Evolutionary conservation across 2,113 vertebrate genomes (phyloP), one percentile per base, ranked within the genome.

Genomic region (Zosterops japonicus): DNA sequence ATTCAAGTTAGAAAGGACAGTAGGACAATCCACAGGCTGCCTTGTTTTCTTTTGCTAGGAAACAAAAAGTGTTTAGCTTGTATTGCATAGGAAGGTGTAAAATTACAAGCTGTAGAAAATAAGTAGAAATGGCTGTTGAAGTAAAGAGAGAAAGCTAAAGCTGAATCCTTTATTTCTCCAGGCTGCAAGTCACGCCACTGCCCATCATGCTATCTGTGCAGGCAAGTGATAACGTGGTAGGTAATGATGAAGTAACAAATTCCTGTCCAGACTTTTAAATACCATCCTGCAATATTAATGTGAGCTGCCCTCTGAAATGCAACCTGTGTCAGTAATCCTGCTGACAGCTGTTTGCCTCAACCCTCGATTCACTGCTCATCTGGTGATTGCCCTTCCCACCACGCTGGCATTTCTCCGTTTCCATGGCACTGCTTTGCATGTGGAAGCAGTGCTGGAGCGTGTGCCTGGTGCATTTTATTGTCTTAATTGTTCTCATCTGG

Each of bases 341-440:
- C 96, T 96, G 97, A 91, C 96, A 97, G 96, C 95, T 93, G 85
- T 89, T 94, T 91, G 91, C 95, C 81, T 91, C 90, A 75, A 90
- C 80, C 87, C 93, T 92, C 86, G 56, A 93, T 87, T 96, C 93
- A 42, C 84, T 63, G 94, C 75, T 95, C 93, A 79, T 96, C 92
- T 96, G 96, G 80, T 97, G 90, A 57, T 81, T 69, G 95, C 96
- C 94, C 94, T 97, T 71, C 80, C 70, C 18, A 19, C 79, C 7
- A 5, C 55, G 10, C 46, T 52, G 87, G 95, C 92, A 92, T 84
- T 80, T 88, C 89, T 78, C 74, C 39, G 97, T 98, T 98, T 96
- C 97, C 97, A 97, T 97, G 96, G 97, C 79, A 49, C 90, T 97
- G 94, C 95, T 97, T 79, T 92, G 95, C 97, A 90, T 89, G 85